Base-by-base conservation (phyloP, 2,113 vertebrate genomes). In the Pelvicachromis taeniatus region DNA sequence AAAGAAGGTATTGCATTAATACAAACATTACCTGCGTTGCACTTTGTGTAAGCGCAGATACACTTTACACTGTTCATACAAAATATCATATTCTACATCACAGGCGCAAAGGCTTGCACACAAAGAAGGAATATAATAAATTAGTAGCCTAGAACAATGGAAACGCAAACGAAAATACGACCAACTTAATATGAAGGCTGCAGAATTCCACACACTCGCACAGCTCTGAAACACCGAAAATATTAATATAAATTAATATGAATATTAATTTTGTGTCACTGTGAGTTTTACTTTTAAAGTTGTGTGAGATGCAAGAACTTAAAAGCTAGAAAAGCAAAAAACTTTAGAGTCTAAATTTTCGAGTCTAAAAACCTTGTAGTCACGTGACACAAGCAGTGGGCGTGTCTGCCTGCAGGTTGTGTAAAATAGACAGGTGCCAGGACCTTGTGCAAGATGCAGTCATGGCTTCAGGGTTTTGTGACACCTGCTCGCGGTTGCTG, bases 391-490 rank as follows among this genome's bases (percentile, higher is more conserved):
- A 1, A 1, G 1, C 8, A 2, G 40, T 40, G 6, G 88, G 89
- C 52, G 89, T 78, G 80, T 77, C 85, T 29, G 4, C 1, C 6
- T 50, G 45, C 83, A 82, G 55, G 52, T 77, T 35, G 21, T 1
- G 45, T 56, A 21, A 58, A 78, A 6, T 21, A 8, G 42, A 6
- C 79, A 70, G 21, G 56, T 83, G 86, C 38, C 1, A 1, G 8
- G 5, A 5, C 6, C 50, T 9, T 38, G 7, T 31, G 11, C 4
- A 59, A 63, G 33, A 85, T 80, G 61, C 11, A 50, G 80, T 4
- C 52, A 93, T 94, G 93, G 89, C 89, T 33, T 93, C 95, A 89
- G 94, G 89, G 16, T 92, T 97, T 2, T 97, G 97, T 87, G 93
- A 92, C 4, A 86, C 84, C 6, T 97, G 96, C 77, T 84, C 88